Base-by-base conservation (phyloP, 2,113 vertebrate genomes). In the Carlito syrichta region DNA sequence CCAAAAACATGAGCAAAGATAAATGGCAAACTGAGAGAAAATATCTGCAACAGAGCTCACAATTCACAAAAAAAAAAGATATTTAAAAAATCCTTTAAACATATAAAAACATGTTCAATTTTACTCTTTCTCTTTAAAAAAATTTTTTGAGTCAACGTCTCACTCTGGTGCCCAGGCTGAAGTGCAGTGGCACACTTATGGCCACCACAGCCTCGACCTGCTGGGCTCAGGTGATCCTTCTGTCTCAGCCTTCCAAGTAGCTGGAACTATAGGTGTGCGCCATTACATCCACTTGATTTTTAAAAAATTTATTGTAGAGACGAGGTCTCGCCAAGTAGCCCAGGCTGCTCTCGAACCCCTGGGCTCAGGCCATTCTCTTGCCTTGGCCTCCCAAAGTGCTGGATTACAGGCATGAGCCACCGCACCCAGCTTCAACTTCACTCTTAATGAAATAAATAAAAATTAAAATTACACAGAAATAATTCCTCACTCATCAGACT, bases 1-100 rank as follows among this genome's bases (percentile, higher is more conserved):
- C 20, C 38, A 82, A 89, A 93, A 93, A 90, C 68, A 25, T 54
- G 77, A 84, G 23, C 45, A 84, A 93, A 95, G 56, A 84, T 17
- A 93, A 90, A 38, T 1, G 23, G 40, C 43, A 45, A 87, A 91
- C 5, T 16, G n/a, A 48, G 35, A 68, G 4, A 62, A 54, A 68
- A 38, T n/a, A 91, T 12, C 38, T 79, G 12, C 17, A 88, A 82
- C 2, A 73, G 48, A 38, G 52, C 93, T n/a, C 27, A 73, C 35
- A 79, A 77, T 73, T 38, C 48, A 95, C 22, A 54, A 50, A 69
- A 32, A 81, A 79, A 17, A 58, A 14, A 17, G 56, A 23, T 58
- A 92, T 58, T 58, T 23, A 58, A 58, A 89, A 84, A 10, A 23
- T 48, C 30, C 63, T 32, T 66, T 66, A 66, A 66, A 69, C 40